Percentiles rank a stretch among this genome's conserved stretches.
These are phyloP conservation scores for Copsychus sechellarum DNA, from an alignment of 2,113 vertebrate species.

Conservation along the genomic window DNA sequence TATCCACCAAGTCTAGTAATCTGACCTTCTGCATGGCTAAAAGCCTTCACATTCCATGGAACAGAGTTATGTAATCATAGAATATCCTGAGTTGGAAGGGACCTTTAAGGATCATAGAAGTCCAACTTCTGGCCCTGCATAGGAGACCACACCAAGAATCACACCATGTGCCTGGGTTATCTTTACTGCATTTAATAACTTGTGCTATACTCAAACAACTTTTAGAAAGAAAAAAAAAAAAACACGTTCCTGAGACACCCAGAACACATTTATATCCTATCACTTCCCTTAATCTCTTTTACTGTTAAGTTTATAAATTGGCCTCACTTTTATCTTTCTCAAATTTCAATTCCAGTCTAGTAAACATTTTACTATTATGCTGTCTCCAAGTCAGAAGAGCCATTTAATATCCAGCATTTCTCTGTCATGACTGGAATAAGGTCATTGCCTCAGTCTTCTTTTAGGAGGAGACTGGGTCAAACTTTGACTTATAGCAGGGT, in stretches of 20 bases:
- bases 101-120: background rate
- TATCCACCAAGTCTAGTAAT: background rate
- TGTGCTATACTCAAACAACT: background rate
- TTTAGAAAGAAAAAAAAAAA: background rate
- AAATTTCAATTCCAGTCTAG: background rate
- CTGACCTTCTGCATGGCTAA: background rate
- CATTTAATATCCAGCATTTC: background rate
- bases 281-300: background rate
- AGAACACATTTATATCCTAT: background rate
- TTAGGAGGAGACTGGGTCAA: background rate
- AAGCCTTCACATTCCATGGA: background rate
- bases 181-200: background rate
- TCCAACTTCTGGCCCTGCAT: background rate
- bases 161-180: background rate
- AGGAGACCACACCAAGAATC: background rate
- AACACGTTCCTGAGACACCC: background rate
- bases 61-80: background rate
- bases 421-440: background rate
- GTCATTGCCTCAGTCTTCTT: background rate
- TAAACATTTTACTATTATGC: background rate
- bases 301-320: background rate
- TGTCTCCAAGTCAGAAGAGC: background rate
- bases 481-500: background rate
- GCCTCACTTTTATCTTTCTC: background rate
- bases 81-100: background rate